Evolutionary conservation across 2,113 vertebrate species (phyloP).

Genomic region (Orthonyx spaldingii): DNA sequence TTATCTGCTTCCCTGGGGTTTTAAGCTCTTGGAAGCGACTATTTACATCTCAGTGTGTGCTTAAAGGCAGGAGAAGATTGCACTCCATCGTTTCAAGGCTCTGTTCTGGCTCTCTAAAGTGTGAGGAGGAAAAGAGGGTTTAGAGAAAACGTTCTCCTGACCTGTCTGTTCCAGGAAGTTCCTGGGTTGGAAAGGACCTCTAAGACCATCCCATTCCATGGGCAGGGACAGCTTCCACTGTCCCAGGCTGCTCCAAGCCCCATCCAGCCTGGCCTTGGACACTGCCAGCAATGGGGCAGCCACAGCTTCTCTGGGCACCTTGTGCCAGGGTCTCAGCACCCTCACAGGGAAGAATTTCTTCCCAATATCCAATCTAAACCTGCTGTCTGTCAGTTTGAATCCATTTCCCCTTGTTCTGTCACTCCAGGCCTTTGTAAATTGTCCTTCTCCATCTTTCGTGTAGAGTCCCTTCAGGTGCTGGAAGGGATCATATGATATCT

Average conservation of each 20-base stretch:
- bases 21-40: constrained; percentile 21
- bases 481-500: neutral
- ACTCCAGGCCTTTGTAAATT: neutral
- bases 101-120: neutral
- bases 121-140: neutral
- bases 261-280: fast-evolving
- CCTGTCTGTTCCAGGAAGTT: neutral
- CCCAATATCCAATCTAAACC: neutral
- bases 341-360: fast-evolving
- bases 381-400: neutral
- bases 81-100: neutral
- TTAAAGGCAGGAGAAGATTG: constrained; percentile 35
- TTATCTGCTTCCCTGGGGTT: constrained; percentile 54
- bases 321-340: fast-evolving
- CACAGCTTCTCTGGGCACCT: neutral
- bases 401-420: neutral
- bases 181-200: neutral
- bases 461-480: neutral
- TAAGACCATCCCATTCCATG: neutral
- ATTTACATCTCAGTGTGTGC: constrained; percentile 14
- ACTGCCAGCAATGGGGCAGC: neutral
- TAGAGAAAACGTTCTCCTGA: neutral
- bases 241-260: neutral
- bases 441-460: neutral
- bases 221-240: neutral